A percentile compares a stretch with the other conserved stretches of the same genome.
These are phyloP conservation scores for Anomalospiza imberbis DNA, from an alignment of 2,797 vertebrate species.

Conservation along the genomic window DNA sequence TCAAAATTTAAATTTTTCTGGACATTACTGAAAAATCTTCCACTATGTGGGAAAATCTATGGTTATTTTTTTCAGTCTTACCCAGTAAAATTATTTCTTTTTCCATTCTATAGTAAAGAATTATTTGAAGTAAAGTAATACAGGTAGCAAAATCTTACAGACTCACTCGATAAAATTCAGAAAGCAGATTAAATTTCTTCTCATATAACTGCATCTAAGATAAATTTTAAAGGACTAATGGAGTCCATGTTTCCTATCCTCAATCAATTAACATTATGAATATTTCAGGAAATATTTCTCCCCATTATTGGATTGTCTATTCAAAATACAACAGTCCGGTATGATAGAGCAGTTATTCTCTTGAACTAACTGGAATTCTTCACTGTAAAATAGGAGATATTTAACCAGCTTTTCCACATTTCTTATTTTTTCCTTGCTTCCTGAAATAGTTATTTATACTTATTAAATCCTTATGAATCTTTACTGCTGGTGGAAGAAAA, in stretches of 20 bases:
- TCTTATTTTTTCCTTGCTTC: background rate
- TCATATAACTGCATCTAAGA: background rate
- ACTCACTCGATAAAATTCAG: background rate
- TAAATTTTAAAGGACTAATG: background rate
- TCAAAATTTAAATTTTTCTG: background rate
- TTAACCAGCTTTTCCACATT: background rate
- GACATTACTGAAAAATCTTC: background rate
- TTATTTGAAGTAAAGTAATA: background rate
- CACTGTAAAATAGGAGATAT: background rate
- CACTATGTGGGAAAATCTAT: background rate
- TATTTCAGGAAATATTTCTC: background rate
- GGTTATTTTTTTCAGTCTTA: background rate
- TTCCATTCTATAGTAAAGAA: background rate
- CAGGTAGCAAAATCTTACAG: background rate
- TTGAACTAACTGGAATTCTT: background rate
- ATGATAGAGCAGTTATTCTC: background rate
- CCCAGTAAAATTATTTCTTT: background rate
- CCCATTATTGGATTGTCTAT: background rate
- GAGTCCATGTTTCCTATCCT: background rate
- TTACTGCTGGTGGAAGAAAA: background rate
- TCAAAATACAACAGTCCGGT: background rate
- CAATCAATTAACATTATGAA: background rate
- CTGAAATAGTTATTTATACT: background rate
- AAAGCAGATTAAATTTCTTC: background rate
- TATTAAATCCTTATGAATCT: background rate